Evolutionary conservation across 2,113 vertebrate genomes (phyloP).

Genomic region (Megaptera novaeangliae): DNA sequence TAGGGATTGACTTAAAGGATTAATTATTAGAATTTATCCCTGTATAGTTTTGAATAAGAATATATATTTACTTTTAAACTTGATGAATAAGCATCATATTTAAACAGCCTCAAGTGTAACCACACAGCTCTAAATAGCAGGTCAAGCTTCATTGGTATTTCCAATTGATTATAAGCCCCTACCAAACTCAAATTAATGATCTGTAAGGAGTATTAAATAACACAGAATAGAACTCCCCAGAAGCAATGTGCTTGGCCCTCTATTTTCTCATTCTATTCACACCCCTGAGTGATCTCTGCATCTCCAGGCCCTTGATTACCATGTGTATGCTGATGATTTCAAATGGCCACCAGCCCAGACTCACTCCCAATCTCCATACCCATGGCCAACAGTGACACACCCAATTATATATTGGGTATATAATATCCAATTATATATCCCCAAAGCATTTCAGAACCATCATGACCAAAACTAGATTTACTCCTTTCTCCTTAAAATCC

Average conservation of each 20-base stretch:
- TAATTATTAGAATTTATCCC: neutral
- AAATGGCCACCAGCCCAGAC: neutral
- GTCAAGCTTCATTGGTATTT: neutral
- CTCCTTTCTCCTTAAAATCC: neutral
- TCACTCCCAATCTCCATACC: neutral
- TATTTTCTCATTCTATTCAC: neutral
- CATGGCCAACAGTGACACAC: neutral
- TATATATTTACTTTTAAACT: neutral
- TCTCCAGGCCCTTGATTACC: neutral
- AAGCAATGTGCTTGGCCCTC: neutral
- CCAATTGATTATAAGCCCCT: neutral
- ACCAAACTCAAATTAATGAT: neutral
- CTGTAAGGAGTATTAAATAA: neutral
- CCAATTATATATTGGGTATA: neutral
- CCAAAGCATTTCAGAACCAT: neutral
- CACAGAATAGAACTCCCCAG: neutral
- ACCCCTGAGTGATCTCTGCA: neutral
- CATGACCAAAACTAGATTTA: neutral
- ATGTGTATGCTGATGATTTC: neutral
- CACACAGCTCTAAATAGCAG: neutral
- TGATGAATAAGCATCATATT: neutral
- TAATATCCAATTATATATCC: neutral
- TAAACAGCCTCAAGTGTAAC: neutral
- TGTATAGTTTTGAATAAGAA: neutral
- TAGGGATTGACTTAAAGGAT: neutral